Conservation (phyloP, 1,140 invertebrate genomes). For the Watersipora subatra region DNA sequence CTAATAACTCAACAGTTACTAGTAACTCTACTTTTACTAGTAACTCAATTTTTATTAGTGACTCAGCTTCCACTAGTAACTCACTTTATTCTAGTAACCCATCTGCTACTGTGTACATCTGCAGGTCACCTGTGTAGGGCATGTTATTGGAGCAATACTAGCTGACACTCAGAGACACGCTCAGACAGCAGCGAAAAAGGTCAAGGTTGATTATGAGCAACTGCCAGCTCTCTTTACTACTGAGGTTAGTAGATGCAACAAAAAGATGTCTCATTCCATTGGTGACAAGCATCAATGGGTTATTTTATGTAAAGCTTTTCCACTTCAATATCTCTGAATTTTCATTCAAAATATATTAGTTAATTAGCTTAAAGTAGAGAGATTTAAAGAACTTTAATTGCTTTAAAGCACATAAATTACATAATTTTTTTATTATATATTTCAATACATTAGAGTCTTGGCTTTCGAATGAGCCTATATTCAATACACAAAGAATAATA, state of each 20-base stretch:
- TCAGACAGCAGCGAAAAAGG: conserved; percentile 24
- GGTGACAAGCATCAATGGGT: background rate
- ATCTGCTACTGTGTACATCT: too few species aligned
- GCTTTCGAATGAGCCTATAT: too few species aligned
- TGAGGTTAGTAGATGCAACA: conserved; percentile 46
- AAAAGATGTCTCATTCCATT: background rate
- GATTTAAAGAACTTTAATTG: too few species aligned
- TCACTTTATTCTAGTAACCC: too few species aligned
- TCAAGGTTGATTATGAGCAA: conserved; percentile 26
- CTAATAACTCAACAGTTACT: background rate
- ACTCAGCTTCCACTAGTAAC: background rate
- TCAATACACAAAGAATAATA: too few species aligned
- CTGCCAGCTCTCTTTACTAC: conserved; percentile 64
- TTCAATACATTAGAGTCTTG: too few species aligned
- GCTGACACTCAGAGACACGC: conserved; percentile 24
- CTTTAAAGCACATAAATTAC: too few species aligned
- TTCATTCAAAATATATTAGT: too few species aligned
- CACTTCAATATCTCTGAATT: too few species aligned
- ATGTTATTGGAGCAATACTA: conserved; percentile 28
- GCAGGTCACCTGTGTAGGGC: conserved; percentile 46
- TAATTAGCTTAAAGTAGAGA: too few species aligned
- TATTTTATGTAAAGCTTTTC: background rate
- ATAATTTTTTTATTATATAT: too few species aligned
- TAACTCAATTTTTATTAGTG: background rate
- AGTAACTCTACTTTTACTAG: background rate